Evolutionary conservation across 2,888 invertebrate species (phyloP).

Genomic region (Lymantria monacha): DNA sequence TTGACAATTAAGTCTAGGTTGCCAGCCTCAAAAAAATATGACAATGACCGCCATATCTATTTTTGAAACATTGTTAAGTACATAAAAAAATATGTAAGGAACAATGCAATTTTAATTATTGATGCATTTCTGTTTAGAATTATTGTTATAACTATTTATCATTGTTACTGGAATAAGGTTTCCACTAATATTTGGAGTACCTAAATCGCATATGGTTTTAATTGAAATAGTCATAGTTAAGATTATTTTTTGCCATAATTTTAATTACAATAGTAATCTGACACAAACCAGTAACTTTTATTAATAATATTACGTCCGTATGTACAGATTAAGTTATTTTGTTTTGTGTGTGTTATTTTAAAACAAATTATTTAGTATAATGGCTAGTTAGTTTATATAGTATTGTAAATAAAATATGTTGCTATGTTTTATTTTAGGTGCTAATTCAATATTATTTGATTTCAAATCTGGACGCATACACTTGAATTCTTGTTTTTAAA

Average conservation of each 20-base stretch:
- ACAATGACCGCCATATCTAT: constrained; percentile 23
- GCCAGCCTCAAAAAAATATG: constrained; percentile 19
- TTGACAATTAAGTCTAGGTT: constrained; percentile 13
- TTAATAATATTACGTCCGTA: constrained; percentile 49
- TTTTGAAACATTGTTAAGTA: constrained; percentile 4
- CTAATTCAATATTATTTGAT: constrained; percentile 57
- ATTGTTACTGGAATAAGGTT: constrained; percentile 32
- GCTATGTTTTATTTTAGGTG: constrained; percentile 76
- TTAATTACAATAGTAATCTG: constrained; percentile 52
- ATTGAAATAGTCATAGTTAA: constrained; percentile 49
- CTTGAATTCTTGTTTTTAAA: constrained; percentile 17
- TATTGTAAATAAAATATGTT: constrained; percentile 74
- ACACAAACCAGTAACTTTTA: constrained; percentile 59
- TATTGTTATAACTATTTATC: constrained; percentile 27
- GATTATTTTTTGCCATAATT: constrained; percentile 66
- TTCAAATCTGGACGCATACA: constrained; percentile 27
- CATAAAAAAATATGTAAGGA: constrained; percentile 15
- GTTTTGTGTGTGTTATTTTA: constrained; percentile 65
- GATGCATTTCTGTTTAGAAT: constrained; percentile 38
- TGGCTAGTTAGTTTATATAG: constrained; percentile 64
- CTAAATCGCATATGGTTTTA: constrained; percentile 35
- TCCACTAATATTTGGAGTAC: constrained; percentile 33
- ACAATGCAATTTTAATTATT: constrained; percentile 32
- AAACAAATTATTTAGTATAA: constrained; percentile 63
- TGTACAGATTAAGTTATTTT: constrained; percentile 79